Percentiles rank a stretch among this genome's conserved stretches.
Evolutionary conservation across 2,888 invertebrate genomes (phyloP).

Genomic region (Timandra comae): DNA sequence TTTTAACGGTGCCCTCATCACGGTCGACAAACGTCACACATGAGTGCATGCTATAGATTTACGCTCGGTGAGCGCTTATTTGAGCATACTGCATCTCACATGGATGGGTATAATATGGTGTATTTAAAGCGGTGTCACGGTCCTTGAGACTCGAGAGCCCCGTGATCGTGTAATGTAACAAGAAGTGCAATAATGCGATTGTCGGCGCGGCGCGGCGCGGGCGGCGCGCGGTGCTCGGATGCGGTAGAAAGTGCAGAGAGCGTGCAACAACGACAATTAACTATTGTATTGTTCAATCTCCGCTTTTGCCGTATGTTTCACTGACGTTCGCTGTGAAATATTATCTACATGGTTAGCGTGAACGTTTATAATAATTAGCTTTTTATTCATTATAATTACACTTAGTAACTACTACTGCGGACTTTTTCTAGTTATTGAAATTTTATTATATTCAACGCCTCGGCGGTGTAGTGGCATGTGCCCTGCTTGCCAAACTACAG

Average conservation of each 20-base stretch:
- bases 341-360: constrained; percentile 4
- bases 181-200: constrained; percentile 58
- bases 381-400: too few species aligned
- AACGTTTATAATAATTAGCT: not conserved
- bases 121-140: constrained; percentile 9
- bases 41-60: constrained; percentile 48
- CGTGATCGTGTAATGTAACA: constrained; percentile 25
- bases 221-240: constrained; percentile 32
- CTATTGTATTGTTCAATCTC: constrained; percentile 42
- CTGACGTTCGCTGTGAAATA: constrained; percentile 12
- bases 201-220: constrained; percentile 55
- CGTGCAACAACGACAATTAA: constrained; percentile 58
- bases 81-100: constrained; percentile 43
- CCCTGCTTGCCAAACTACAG: too few species aligned
- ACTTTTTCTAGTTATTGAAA: too few species aligned
- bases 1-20: constrained; percentile 45
- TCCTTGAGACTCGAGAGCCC: not conserved
- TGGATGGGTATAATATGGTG: constrained; percentile 24
- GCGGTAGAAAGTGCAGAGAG: constrained; percentile 59
- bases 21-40: constrained; percentile 39
- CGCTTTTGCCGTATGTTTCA: constrained; percentile 18
- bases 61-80: constrained; percentile 51
- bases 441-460: too few species aligned
- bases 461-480: too few species aligned
- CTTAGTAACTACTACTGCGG: too few species aligned